Percentiles rank a stretch among this genome's conserved stretches.
Conservation (phyloP, 2,888 invertebrate genomes). For the Lithophane leautieri region DNA sequence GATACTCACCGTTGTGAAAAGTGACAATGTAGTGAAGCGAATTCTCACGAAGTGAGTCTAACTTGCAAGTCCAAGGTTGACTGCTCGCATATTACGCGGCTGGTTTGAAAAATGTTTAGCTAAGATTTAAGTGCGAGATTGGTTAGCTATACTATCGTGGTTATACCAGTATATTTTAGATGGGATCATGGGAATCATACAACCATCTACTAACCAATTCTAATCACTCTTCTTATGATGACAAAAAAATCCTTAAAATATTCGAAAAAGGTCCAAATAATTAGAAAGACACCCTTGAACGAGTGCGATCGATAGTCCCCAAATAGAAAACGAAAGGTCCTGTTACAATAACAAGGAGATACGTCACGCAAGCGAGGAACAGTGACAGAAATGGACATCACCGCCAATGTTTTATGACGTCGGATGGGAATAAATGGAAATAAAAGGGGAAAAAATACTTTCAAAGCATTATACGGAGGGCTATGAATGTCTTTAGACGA, state of each 20-base stretch:
- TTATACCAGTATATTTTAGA: neutral
- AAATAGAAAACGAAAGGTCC: conserved; percentile 58
- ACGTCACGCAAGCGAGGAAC: conserved; percentile 65
- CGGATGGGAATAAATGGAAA: conserved; percentile 76
- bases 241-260: neutral
- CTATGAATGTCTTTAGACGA: conserved; percentile 79
- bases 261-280: neutral
- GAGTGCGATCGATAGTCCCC: too few species aligned
- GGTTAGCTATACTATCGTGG: neutral
- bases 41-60: conserved; percentile 38
- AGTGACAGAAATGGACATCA: conserved; percentile 74
- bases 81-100: conserved; percentile 24
- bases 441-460: conserved; percentile 80
- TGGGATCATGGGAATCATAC: neutral
- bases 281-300: conserved; percentile 37
- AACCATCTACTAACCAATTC: neutral
- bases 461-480: conserved; percentile 77
- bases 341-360: conserved; percentile 63
- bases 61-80: conserved; percentile 45
- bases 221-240: too few species aligned
- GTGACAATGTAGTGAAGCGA: conserved; percentile 16
- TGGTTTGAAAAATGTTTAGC: conserved; percentile 37
- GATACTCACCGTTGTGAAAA: conserved; percentile 34
- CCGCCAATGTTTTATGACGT: conserved; percentile 80
- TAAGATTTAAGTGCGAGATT: conserved; percentile 10